Evolutionary conservation across 1,140 invertebrate genomes (phyloP), one percentile per base, ranked within the genome.

Genomic region (Drosophila prosaltans): DNA sequence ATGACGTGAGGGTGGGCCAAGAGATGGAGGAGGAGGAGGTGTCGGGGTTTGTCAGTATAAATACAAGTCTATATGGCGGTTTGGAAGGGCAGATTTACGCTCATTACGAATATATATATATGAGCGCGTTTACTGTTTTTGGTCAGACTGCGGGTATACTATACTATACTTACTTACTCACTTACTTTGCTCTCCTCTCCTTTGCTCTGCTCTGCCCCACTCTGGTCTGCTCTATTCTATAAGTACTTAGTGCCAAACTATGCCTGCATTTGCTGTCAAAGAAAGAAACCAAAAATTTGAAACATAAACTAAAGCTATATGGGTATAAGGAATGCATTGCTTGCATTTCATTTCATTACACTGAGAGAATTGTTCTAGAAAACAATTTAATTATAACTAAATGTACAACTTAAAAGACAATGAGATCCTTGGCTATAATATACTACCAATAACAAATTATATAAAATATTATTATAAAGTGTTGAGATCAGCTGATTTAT

Each of bases 41-140:
- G 36, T 11, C 10, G 30, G 11, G 32, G 32, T 68, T 74, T 74
- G 61, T 59, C 32, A 36, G 32, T 36, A 4, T 4, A 7, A 36
- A 36, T 36, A 36, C 32, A 36, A 36, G 32, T 36, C 60, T 48
- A 9, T 24, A 48, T 48, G 45, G 1, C 45, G 45, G 45, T 51
- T 36, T 51, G 21, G 21, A 61, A 58, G 72, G 72, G 68, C 73
- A 75, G 74, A 70, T 77, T 78, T 67, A 78, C 69, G 51, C 81
- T 85, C 81, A 84, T 84, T 85, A 85, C 81, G 81, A 85, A 84
- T 80, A 80, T 61, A 69, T 16, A 16, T 59, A 65, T 32, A n/a
- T 51, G 58, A 51, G 45, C 21, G 45, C 45, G 45, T 51, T 51
- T 51, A 51, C 21, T 51, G 45, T 51, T 51, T 51, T 51, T 51